Conservation (phyloP, 2,797 vertebrate species). For the Micrastur ruficollis region DNA sequence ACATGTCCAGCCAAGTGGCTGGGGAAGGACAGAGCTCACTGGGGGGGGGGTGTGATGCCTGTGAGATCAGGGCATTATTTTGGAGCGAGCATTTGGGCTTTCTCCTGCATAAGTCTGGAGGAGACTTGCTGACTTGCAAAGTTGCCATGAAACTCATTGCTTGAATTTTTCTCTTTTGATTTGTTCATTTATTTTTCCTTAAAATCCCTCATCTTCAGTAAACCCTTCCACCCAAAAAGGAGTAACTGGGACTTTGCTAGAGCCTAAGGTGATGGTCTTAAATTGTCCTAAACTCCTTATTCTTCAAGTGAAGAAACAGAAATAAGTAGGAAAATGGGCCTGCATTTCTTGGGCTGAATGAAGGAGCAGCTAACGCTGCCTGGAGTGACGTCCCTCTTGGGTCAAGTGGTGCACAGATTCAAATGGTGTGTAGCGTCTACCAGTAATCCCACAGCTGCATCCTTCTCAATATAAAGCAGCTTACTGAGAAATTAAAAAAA, state of each 20-base stretch:
- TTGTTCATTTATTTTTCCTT: background rate
- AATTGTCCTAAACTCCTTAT: background rate
- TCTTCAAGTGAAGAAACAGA: background rate
- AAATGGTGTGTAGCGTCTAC: background rate
- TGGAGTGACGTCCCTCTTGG: accelerated
- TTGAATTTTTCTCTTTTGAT: background rate
- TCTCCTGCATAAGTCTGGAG: background rate
- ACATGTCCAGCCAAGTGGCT: background rate
- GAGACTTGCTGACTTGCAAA: background rate
- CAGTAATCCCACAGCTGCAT: background rate
- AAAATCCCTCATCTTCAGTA: background rate
- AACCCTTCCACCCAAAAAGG: background rate
- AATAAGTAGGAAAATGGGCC: background rate
- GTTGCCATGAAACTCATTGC: background rate
- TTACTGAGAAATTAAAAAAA: background rate
- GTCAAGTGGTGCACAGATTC: background rate
- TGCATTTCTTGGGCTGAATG: background rate
- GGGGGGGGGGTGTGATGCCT: background rate
- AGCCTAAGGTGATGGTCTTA: background rate
- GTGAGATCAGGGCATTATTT: background rate
- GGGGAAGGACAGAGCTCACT: background rate
- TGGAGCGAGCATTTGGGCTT: background rate
- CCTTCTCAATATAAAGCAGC: background rate
- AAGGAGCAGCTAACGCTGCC: background rate
- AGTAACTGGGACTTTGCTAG: background rate